Evolutionary conservation across 2,113 vertebrate species (phyloP).

Genomic region (Ochotona curzoniae): DNA sequence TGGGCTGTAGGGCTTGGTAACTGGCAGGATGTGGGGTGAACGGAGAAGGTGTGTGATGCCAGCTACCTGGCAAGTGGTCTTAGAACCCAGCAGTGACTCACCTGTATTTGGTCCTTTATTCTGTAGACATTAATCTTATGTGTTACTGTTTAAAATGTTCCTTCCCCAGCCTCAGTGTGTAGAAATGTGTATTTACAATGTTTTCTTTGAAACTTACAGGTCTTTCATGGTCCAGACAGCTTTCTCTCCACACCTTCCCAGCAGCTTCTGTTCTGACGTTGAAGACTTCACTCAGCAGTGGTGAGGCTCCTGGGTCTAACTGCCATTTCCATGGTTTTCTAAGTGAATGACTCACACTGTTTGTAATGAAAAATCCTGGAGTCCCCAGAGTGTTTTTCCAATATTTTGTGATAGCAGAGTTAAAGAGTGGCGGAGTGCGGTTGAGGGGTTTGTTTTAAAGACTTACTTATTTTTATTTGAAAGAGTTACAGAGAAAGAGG

Average conservation of each 20-base stretch:
- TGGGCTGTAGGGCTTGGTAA: not conserved
- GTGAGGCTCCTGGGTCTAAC: constrained; percentile 47
- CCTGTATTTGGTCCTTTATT: constrained; percentile 14
- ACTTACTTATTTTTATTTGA: too few relatives aligned
- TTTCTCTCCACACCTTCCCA: constrained; percentile 41
- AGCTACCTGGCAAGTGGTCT: not conserved
- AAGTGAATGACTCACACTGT: not conserved
- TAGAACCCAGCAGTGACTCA: not conserved
- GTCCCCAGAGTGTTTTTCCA: not conserved
- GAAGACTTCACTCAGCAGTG: constrained; percentile 40
- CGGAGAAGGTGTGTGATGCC: not conserved
- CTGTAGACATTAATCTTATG: not conserved
- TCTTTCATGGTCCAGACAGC: constrained; percentile 59
- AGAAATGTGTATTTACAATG: not conserved
- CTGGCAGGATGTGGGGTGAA: not conserved
- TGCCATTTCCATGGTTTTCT: not conserved
- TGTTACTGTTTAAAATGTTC: not conserved
- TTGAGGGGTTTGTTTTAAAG: too few relatives aligned
- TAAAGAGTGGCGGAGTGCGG: too few relatives aligned
- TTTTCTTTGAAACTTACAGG: constrained; percentile 43
- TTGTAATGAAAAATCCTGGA: not conserved
- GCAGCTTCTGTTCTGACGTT: constrained; percentile 17
- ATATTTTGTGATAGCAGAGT: not conserved
- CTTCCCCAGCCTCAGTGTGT: not conserved
- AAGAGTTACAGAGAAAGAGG: too few relatives aligned